A percentile compares a stretch with the other conserved stretches of the same genome.
phyloP scores from a whole-genome alignment of 2,888 invertebrate species.

The Cartodere bifasciata region DNA sequence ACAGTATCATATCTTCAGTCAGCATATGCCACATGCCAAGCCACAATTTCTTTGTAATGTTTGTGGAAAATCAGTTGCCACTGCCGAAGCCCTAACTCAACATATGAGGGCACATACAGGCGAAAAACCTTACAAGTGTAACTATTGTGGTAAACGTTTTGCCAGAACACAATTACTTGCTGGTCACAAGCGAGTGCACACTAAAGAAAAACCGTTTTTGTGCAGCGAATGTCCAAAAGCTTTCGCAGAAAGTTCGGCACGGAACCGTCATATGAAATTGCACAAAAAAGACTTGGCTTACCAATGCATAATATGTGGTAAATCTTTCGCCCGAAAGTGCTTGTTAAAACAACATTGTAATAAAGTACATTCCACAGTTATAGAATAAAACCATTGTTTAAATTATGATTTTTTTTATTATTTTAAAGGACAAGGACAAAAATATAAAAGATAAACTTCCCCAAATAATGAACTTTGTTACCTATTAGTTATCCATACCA shows the following conservation, averaged over 20 bases:
- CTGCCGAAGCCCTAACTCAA: slow-evolving; percentile 16
- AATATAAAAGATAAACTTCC: too few species aligned
- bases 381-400: too few species aligned
- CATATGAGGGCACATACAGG: slow-evolving; percentile 22
- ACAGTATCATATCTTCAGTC: too few species aligned
- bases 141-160: slow-evolving; percentile 20
- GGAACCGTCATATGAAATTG: slow-evolving; percentile 34
- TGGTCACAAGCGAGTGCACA: slow-evolving; percentile 39
- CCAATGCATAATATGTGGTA: slow-evolving; percentile 33
- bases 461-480: too few species aligned
- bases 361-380: too few species aligned
- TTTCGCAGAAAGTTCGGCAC: slow-evolving; percentile 39
- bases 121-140: slow-evolving; percentile 37
- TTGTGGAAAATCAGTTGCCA: slow-evolving; percentile 20
- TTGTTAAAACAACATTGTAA: slow-evolving; percentile 22
- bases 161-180: slow-evolving; percentile 20
- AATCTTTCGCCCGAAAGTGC: slow-evolving; percentile 22
- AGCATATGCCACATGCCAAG: too few species aligned
- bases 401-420: too few species aligned
- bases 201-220: slow-evolving; percentile 34
- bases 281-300: slow-evolving; percentile 39
- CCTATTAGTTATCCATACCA: too few species aligned
- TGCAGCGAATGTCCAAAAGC: slow-evolving; percentile 36
- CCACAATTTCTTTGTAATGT: slow-evolving; percentile 21
- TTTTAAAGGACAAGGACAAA: too few species aligned